phyloP scores from a whole-genome alignment of 1,140 invertebrate species.

The Paraescarpia echinospica region DNA sequence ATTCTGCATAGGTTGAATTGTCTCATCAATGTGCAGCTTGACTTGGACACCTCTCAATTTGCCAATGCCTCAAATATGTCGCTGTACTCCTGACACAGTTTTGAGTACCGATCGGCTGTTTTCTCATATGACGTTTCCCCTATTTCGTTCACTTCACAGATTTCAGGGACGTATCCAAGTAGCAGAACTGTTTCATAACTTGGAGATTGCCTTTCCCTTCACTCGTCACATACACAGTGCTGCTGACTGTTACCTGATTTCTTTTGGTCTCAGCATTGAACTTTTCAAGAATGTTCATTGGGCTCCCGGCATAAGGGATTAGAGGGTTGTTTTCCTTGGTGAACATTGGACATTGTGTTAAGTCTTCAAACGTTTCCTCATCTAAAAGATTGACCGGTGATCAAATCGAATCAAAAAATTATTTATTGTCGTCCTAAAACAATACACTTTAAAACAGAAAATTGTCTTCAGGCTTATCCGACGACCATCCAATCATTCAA shows the following conservation, averaged over 20 bases:
- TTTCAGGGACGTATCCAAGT: constrained; percentile 16
- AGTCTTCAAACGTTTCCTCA: not conserved
- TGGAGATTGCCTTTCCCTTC: constrained; percentile 14
- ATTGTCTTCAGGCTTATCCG: too few species aligned
- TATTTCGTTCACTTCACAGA: not conserved
- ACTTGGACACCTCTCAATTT: too few species aligned
- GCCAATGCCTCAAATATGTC: constrained; percentile 17
- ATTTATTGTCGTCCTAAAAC: too few species aligned
- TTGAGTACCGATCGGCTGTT: constrained; percentile 13
- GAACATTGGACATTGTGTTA: not conserved
- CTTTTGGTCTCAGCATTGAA: not conserved
- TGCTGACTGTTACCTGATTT: constrained; percentile 13
- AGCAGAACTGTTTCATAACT: constrained; percentile 14
- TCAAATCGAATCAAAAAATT: too few species aligned
- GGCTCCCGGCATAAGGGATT: constrained; percentile 13
- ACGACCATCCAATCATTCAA: too few species aligned
- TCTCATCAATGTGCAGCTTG: too few species aligned
- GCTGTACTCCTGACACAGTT: constrained; percentile 18
- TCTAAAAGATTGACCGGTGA: constrained; percentile 11
- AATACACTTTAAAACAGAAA: too few species aligned
- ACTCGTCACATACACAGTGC: constrained; percentile 10
- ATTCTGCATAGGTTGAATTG: too few species aligned
- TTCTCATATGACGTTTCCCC: not conserved
- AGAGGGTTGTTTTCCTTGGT: constrained; percentile 7
- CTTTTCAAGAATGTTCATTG: constrained; percentile 10